Base-by-base conservation (phyloP, 2,888 invertebrate species). In the Rhamphomyia laevipes region DNA sequence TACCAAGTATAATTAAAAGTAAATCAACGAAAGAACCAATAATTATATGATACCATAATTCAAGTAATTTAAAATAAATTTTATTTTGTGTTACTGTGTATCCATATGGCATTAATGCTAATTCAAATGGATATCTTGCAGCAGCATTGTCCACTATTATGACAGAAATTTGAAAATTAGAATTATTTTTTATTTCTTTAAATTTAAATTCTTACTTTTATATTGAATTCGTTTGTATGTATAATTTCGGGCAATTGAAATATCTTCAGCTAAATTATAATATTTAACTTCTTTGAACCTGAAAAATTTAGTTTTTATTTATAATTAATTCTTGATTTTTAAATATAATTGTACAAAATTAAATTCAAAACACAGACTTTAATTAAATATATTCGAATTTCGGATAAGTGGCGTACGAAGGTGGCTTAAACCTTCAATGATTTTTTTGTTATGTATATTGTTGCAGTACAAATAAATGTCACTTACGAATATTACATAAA, bases 241-340 rank as follows among this genome's bases (percentile, higher is more conserved):
- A 42, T 42, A 21, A 1, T 23, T 10, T 27, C 27, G 9, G n/a
- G 42, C 42, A 13, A 27, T 21, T 23, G 12, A 2, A 9, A 27
- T 27, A 27, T 42, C 42, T 27, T 42, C 42, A 42, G 27, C 42
- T 15, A 42, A 23, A 42, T 42, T 42, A 27, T 27, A 42, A 42
- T 23, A 42, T 42, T 42, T 13, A 27, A 42, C 15, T 27, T 23
- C 10, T 3, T 42, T 23, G 7, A 15, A 12, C 3, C 42, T 42
- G 13, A 13, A 42, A 42, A 21, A 21, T 18, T 18, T 40, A 35
- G 13, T n/a, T 16, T 17, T 16, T 17, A 17, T 38, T 38, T n/a
- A n/a, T n/a, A n/a, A n/a, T n/a, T n/a, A n/a, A n/a, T n/a, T n/a
- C n/a, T n/a, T n/a, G n/a, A n/a, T n/a, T n/a, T n/a, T n/a, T n/a